Conservation (phyloP, 2,797 vertebrate species). For the Rhynchonycteris naso region DNA sequence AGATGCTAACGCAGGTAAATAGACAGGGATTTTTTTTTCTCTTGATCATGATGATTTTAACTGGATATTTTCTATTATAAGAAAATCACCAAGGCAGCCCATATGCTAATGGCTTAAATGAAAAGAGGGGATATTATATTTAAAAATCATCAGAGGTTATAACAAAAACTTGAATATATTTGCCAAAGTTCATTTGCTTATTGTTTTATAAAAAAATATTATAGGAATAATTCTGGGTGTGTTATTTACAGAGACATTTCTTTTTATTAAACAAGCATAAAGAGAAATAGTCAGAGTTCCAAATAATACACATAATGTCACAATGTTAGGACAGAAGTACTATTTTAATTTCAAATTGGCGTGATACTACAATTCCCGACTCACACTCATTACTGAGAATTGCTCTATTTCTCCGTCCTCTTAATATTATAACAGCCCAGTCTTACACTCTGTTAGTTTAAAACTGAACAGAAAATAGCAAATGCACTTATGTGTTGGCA, state of each 20-base stretch:
- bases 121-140: not conserved
- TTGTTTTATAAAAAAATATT: not conserved
- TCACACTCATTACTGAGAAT: not conserved
- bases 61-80: conserved; percentile 15
- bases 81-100: not conserved
- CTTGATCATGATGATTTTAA: not conserved
- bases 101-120: not conserved
- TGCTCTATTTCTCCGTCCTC: not conserved
- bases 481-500: not conserved
- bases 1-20: not conserved
- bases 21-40: not conserved
- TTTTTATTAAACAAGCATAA: not conserved
- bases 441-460: not conserved
- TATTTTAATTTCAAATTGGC: not conserved
- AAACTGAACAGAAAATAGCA: not conserved
- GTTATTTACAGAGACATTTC: not conserved
- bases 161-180: not conserved
- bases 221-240: not conserved
- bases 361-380: not conserved
- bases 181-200: not conserved
- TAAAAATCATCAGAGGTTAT: not conserved
- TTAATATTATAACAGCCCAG: not conserved
- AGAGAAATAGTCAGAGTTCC: not conserved
- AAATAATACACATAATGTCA: not conserved
- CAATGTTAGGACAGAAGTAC: not conserved